Base-by-base conservation (phyloP, 2,113 vertebrate genomes). In the Equus quagga region DNA sequence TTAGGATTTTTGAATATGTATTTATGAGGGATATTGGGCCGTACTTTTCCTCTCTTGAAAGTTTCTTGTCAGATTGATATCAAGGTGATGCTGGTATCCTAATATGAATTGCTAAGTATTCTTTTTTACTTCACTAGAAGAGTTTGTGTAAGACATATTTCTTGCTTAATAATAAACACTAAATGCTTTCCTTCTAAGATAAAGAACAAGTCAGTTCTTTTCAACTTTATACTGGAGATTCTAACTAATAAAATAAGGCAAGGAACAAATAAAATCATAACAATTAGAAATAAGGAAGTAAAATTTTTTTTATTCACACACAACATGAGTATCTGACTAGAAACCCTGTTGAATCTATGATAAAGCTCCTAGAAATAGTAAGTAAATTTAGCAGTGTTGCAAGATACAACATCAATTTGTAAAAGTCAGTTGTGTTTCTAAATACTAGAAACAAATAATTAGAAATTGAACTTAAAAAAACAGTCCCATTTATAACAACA, bases 331-430 rank as follows among this genome's bases (percentile, higher is more conserved):
- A 73, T 92, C 67, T 4, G 17, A 51, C 51, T 92, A 51, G 56
- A 83, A 81, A 83, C 23, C 3, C 23, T 62, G 73, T 46, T 76
- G 46, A 85, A 23, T 93, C 81, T 85, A 65, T 85, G 46, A 33
- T 93, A 64, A 93, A 85, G 26, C 13, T 26, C 58, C 81, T 93
- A 85, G 81, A 93, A 93, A 76, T 76, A 85, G 80, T 93, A 76
- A 33, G 33, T 75, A 76, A 93, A 67, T 67, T 85, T 76, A 93
- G 26, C 10, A 9, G 60, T 78, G 49, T 78, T 86, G 28, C 70
- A 56, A 86, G 62, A 56, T 76, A 44, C 8, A 49, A 23, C n/a
- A 86, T 93, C 81, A 85, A 18, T 93, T 44, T 93, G 26, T 17
- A 56, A 54, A 78, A 31, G 33, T 54, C 33, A 76, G 21, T 65